These are phyloP conservation scores for Macroglossus sobrinus DNA, from an alignment of 2,113 vertebrate genomes.

Conservation along the genomic window DNA sequence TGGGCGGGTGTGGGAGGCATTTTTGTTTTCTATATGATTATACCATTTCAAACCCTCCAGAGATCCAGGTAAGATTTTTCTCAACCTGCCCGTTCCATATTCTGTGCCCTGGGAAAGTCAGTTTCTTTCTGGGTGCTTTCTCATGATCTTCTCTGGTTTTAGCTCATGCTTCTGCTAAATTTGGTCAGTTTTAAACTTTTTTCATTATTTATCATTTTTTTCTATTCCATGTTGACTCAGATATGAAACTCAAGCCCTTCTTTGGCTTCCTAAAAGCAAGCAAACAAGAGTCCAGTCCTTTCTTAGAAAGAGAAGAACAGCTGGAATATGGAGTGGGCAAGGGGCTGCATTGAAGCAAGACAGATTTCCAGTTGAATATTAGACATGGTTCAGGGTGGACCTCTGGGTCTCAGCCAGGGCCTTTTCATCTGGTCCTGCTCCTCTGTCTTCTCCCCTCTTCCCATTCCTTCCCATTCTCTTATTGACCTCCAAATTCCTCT, in stretches of 20 bases:
- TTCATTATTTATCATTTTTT: not conserved
- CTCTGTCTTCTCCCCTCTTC: not conserved
- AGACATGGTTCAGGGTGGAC: not conserved
- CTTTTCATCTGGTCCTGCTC: rapidly evolving
- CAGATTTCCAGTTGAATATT: too few species aligned
- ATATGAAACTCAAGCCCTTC: not conserved
- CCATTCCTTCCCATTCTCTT: rapidly evolving
- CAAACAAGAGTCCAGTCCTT: not conserved
- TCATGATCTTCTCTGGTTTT: not conserved
- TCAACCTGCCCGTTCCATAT: rapidly evolving
- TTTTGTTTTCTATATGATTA: too few species aligned
- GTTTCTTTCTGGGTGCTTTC: not conserved
- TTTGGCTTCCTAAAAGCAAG: not conserved
- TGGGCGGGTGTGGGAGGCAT: not conserved
- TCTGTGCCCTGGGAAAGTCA: not conserved
- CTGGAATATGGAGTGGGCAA: rapidly evolving
- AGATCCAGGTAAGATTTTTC: not conserved
- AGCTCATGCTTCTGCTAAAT: not conserved
- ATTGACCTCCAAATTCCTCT: too few species aligned
- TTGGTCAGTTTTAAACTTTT: too few species aligned
- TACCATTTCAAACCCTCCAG: not conserved
- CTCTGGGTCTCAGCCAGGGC: not conserved
- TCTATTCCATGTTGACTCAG: too few species aligned
- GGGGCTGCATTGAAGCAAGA: rapidly evolving
- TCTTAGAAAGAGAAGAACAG: not conserved